Conservation (phyloP, 2,113 vertebrate genomes). For the Saguinus imperator region DNA sequence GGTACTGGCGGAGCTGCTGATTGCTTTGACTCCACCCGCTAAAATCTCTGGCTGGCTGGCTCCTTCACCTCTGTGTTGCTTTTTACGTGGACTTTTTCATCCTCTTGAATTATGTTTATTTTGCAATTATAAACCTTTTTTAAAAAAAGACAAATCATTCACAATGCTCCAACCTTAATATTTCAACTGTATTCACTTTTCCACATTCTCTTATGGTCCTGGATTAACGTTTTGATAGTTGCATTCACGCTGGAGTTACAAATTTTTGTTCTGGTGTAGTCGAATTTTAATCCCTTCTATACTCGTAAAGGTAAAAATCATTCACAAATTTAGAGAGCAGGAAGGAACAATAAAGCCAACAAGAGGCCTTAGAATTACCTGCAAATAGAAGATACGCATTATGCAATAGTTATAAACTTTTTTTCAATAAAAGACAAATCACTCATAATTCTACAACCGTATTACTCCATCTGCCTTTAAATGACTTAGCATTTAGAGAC, state of each 20-base stretch:
- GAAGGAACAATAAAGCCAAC: not conserved
- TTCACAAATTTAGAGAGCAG: not conserved
- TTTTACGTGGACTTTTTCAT: conserved; percentile 10
- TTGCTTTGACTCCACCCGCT: not conserved
- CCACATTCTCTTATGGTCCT: not conserved
- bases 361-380: not conserved
- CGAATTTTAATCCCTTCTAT: conserved; percentile 33
- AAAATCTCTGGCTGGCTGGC: not conserved
- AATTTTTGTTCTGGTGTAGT: not conserved
- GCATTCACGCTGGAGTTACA: not conserved
- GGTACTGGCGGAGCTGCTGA: not conserved
- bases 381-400: not conserved
- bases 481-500: not conserved
- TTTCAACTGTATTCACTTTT: conserved; percentile 11
- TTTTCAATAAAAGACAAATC: not conserved
- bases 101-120: conserved; percentile 31
- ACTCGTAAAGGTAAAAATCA: conserved; percentile 5
- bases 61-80: not conserved
- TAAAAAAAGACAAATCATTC: conserved; percentile 17
- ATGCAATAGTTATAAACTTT: not conserved
- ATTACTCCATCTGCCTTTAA: not conserved
- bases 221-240: not conserved
- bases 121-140: not conserved
- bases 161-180: not conserved
- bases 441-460: not conserved